phyloP scores from a whole-genome alignment of 2,888 invertebrate genomes.

The Ormyrus thymus region DNA sequence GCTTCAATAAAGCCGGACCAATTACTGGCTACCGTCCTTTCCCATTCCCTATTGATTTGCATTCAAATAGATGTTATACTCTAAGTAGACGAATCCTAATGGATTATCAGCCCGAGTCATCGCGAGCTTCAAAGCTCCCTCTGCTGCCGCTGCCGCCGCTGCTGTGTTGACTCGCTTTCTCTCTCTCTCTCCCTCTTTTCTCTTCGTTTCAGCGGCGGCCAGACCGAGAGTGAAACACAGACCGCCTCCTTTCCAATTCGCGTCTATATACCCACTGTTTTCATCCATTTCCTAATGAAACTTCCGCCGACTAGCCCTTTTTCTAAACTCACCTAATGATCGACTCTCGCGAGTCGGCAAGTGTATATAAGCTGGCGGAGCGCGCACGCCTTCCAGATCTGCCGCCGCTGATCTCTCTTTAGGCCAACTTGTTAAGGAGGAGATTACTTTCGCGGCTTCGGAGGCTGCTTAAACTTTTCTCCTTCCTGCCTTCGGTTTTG shows the following conservation, averaged over 20 bases:
- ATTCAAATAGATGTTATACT: slow-evolving; percentile 76
- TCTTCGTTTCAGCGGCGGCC: slow-evolving; percentile 58
- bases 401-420: slow-evolving; percentile 5
- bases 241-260: slow-evolving; percentile 69
- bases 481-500: slow-evolving; percentile 7
- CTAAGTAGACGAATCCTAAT: slow-evolving; percentile 75
- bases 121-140: slow-evolving; percentile 73
- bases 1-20: slow-evolving; percentile 75
- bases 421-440: slow-evolving; percentile 38
- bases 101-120: slow-evolving; percentile 75
- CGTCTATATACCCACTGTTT: slow-evolving; percentile 68
- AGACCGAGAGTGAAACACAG: slow-evolving; percentile 38
- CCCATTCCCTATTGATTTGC: slow-evolving; percentile 75
- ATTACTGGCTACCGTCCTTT: slow-evolving; percentile 70
- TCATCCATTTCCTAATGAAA: slow-evolving; percentile 73
- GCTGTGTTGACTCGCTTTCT: too few relatives aligned
- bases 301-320: slow-evolving; percentile 66
- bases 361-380: neutral
- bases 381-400: neutral
- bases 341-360: slow-evolving; percentile 53
- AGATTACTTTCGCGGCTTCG: slow-evolving; percentile 43
- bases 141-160: neutral
- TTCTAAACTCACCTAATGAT: slow-evolving; percentile 70
- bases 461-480: slow-evolving; percentile 24
- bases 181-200: slow-evolving; percentile 35